Conservation (phyloP, 2,113 vertebrate species). For the Percina caprodes region DNA sequence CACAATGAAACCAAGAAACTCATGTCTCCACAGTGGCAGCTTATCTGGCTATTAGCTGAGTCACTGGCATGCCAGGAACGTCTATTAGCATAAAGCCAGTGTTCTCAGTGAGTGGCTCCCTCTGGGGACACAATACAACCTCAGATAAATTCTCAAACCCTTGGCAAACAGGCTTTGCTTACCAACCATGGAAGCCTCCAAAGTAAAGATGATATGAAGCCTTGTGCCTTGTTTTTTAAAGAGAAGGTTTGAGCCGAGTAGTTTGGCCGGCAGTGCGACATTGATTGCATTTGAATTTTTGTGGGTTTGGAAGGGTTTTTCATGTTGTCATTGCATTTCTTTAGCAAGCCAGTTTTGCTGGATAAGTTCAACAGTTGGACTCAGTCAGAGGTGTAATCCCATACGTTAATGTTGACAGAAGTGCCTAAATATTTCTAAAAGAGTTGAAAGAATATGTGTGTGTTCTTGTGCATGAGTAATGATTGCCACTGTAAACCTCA, state of each 20-base stretch:
- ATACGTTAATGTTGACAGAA: slow-evolving; percentile 36
- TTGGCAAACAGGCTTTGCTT: slow-evolving; percentile 44
- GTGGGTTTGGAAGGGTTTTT: slow-evolving; percentile 21
- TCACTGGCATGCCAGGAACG: slow-evolving; percentile 6
- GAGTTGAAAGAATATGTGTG: not conserved
- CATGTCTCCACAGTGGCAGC: slow-evolving; percentile 11
- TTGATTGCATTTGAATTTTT: slow-evolving; percentile 39
- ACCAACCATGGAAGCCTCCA: slow-evolving; percentile 36
- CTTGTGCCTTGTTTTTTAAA: slow-evolving; percentile 26
- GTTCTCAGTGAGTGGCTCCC: slow-evolving; percentile 20
- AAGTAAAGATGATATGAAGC: slow-evolving; percentile 46
- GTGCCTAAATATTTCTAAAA: slow-evolving; percentile 19
- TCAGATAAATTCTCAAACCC: slow-evolving; percentile 68
- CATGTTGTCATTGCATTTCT: slow-evolving; percentile 15
- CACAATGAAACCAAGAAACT: not conserved
- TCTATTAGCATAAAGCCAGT: not conserved
- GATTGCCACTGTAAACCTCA: not conserved
- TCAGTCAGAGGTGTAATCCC: slow-evolving; percentile 26
- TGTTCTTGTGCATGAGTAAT: not conserved
- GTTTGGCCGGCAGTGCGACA: not conserved
- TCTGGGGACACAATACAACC: slow-evolving; percentile 32
- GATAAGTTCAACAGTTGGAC: slow-evolving; percentile 37
- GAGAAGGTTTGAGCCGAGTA: slow-evolving; percentile 31
- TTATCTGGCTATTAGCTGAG: slow-evolving; percentile 29
- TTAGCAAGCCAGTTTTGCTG: slow-evolving; percentile 17